These are phyloP conservation scores for Camelus dromedarius DNA, from an alignment of 2,113 vertebrate species.

Conservation along the genomic window DNA sequence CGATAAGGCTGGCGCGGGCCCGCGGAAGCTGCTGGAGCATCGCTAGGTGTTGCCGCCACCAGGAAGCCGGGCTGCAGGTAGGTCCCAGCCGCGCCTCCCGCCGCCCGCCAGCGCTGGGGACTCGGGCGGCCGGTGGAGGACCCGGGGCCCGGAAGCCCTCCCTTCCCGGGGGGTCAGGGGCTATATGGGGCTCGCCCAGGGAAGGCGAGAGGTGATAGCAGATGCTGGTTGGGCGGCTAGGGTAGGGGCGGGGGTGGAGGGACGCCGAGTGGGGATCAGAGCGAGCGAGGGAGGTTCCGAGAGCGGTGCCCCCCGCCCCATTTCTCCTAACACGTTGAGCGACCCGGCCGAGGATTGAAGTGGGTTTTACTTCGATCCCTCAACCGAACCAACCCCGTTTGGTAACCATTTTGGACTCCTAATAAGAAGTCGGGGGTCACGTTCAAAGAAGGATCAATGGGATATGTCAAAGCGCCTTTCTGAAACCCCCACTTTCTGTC, in stretches of 20 bases:
- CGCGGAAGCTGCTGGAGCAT: conserved; percentile 85
- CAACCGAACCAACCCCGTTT: neutral
- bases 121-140: neutral
- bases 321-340: neutral
- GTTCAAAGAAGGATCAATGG: neutral
- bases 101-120: neutral
- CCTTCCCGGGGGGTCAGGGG: neutral
- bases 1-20: conserved; percentile 86
- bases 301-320: neutral
- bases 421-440: conserved; percentile 12
- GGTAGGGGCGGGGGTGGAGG: neutral
- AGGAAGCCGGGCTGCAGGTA: conserved; percentile 89
- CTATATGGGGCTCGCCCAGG: too few relatives aligned
- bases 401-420: conserved; percentile 58
- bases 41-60: conserved; percentile 87
- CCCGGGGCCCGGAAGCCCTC: neutral
- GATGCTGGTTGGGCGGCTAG: neutral
- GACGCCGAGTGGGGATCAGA: neutral
- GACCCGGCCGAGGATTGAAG: neutral
- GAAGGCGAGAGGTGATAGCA: neutral
- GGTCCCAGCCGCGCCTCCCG: conserved; percentile 58
- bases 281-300: neutral
- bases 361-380: neutral
- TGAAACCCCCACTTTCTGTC: conserved; percentile 74
- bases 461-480: conserved; percentile 42